These are phyloP conservation scores for Camelus bactrianus DNA, from an alignment of 2,113 vertebrate genomes.

Conservation along the genomic window DNA sequence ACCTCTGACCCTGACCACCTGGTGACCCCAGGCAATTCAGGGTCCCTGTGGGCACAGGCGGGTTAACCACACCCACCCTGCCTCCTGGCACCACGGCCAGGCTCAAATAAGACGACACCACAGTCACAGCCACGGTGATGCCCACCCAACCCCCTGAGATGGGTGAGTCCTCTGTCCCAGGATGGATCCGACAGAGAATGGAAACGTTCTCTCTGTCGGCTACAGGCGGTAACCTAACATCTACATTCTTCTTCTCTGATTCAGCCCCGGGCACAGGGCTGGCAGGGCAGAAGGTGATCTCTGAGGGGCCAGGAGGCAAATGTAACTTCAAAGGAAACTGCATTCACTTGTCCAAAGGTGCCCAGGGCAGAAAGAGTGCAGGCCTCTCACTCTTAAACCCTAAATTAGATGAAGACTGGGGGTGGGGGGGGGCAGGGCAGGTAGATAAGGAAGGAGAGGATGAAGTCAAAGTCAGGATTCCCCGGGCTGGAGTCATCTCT, in stretches of 20 bases:
- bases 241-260: neutral
- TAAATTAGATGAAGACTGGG: neutral
- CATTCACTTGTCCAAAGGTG: neutral
- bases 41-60: fast-evolving
- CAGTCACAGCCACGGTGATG: no score
- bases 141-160: no score
- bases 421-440: no score
- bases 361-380: neutral
- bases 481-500: neutral
- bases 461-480: neutral
- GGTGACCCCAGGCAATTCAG: neutral
- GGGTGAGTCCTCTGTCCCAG: no score
- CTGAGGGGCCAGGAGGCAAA: neutral
- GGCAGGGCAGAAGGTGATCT: neutral
- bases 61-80: neutral
- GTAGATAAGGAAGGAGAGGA: neutral
- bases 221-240: neutral
- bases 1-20: neutral
- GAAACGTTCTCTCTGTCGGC: neutral
- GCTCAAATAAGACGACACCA: neutral
- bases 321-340: neutral
- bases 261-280: neutral
- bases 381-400: neutral
- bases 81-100: neutral
- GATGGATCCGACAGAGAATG: no score